These are phyloP conservation scores for Phoxinus dragarum DNA, from an alignment of 2,797 vertebrate species.

Conservation along the genomic window DNA sequence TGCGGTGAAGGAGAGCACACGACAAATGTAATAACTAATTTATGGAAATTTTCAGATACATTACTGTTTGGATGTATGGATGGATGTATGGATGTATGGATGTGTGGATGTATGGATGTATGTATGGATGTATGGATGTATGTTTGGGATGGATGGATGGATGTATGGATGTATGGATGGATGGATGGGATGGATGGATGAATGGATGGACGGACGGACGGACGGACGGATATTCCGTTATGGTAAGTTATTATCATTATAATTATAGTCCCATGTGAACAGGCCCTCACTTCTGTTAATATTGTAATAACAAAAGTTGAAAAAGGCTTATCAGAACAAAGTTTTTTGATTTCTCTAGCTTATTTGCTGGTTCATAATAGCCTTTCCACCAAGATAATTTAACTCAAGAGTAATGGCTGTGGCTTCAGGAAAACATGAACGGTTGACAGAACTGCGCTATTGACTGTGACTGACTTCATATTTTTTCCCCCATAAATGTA, in stretches of 20 bases:
- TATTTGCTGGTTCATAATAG: background rate
- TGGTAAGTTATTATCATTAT: no score
- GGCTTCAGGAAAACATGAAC: conserved; percentile 1
- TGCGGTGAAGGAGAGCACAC: background rate
- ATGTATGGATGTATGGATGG: no score
- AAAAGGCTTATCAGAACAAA: background rate
- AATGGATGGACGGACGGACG: no score
- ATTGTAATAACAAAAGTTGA: background rate
- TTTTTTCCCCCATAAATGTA: conserved; percentile 4
- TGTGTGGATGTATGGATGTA: no score
- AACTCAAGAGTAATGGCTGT: conserved; percentile 14
- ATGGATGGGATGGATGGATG: no score
- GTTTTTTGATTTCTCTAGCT: background rate
- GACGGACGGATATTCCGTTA: no score
- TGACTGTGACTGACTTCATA: conserved; percentile 9
- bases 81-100: no score
- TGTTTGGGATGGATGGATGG: no score
- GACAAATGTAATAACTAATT: background rate
- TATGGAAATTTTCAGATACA: background rate
- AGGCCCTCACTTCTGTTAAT: no score
- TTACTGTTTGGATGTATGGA: background rate
- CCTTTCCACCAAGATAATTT: conserved; percentile 5
- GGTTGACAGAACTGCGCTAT: conserved; percentile 9
- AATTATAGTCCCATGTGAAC: no score
- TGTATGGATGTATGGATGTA: no score